Evolutionary conservation across 2,888 invertebrate genomes (phyloP), one percentile per base, ranked within the genome.

Genomic region (Aspidiotus rigidus): DNA sequence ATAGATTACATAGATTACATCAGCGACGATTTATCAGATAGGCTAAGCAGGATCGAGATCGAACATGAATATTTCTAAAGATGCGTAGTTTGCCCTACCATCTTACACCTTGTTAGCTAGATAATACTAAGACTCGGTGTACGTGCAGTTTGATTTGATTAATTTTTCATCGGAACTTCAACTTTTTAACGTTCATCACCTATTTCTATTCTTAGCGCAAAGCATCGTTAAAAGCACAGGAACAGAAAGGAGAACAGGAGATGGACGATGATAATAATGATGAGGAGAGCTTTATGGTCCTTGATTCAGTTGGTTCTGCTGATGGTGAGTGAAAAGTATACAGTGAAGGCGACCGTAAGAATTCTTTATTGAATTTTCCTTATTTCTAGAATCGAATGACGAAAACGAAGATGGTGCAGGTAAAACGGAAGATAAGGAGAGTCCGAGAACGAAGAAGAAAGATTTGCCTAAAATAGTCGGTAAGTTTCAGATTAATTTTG

Each of bases 271-370:
- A 86, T 78, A 86, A 87, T 77, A 84, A 88, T 7, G 88, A 89
- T 79, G 81, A 91, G 73, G 90, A 90, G 73, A 89, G 90, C 76
- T 91, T 90, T 76, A 88, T 90, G 82, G 90, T 91, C 0, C 83
- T 92, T n/a, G 91, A 92, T 78, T 90, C 91, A 5, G 89, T 91
- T 42, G 91, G 91, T 8, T 90, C 90, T 78, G 88, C 88, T 39
- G 90, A 90, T 79, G 88, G 71, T 71, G 42, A 56, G 69, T 69
- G 7, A 42, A 59, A 5, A 28, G 28, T 3, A 28, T 5, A 3
- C 28, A 28, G 28, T 28, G 5, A 28, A 1, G n/a, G 15, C 7
- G 0, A 28, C 5, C 28, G 28, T 28, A 28, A 28, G 28, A 28
- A 28, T 28, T 28, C 5, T 5, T 28, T 28, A 10, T 17, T 15